These are phyloP conservation scores for Temnothorax unifasciatus DNA, from an alignment of 2,888 invertebrate genomes.

Conservation along the genomic window DNA sequence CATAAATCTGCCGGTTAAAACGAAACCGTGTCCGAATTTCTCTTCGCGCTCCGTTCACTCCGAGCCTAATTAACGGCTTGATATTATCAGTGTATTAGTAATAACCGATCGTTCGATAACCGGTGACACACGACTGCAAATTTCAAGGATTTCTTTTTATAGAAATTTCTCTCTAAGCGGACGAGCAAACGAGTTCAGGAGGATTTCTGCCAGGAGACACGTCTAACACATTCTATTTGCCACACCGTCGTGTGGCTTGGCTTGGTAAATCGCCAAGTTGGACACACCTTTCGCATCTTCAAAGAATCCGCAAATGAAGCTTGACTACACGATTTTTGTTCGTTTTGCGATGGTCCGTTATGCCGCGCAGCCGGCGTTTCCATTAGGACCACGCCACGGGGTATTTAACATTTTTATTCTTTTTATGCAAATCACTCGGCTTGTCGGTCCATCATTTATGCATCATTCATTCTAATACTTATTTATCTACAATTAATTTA, in stretches of 20 bases:
- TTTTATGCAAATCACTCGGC: background rate
- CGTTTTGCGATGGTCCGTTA: background rate
- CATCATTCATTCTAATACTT: background rate
- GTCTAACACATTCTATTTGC: background rate
- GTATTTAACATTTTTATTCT: background rate
- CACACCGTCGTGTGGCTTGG: background rate
- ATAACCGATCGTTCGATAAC: background rate
- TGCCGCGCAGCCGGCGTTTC: constrained; percentile 7
- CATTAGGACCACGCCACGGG: background rate
- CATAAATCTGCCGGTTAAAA: background rate
- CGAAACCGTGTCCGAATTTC: background rate
- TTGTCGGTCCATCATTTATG: background rate
- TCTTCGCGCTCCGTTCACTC: background rate
- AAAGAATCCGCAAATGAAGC: constrained; percentile 11
- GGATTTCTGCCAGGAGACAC: background rate
- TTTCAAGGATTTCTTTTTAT: constrained; percentile 35
- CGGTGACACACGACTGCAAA: background rate
- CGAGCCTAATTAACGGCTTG: background rate
- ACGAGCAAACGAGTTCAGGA: background rate
- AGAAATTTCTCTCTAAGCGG: background rate
- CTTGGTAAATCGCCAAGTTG: constrained; percentile 6
- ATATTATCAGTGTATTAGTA: background rate
- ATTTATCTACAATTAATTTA: background rate
- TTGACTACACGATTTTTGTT: background rate
- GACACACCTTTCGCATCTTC: background rate